Evolutionary conservation across 2,888 invertebrate genomes (phyloP).

Genomic region (Drosophila prostipennis): DNA sequence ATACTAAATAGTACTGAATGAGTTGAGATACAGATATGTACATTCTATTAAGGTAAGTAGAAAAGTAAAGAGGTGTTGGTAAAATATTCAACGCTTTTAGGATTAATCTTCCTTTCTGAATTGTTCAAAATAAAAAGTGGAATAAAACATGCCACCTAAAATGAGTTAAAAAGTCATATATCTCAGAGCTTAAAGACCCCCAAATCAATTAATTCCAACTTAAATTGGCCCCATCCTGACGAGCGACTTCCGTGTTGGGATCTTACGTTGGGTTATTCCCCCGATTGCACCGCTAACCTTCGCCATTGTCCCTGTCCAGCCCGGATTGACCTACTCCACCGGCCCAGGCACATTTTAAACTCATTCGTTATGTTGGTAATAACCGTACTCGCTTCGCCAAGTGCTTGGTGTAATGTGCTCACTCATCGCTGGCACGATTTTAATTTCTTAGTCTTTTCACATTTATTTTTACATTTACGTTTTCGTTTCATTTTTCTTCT

Average conservation of each 20-base stretch:
- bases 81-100: neutral
- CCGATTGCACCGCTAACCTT: conserved; percentile 54
- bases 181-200: neutral
- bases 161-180: neutral
- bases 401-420: conserved; percentile 69
- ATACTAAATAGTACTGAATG: too few relatives aligned
- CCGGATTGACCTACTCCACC: conserved; percentile 69
- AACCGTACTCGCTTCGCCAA: conserved; percentile 39
- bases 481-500: conserved; percentile 31
- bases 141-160: neutral
- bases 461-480: conserved; percentile 31
- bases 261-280: conserved; percentile 19
- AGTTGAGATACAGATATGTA: too few relatives aligned
- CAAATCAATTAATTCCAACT: conserved; percentile 2
- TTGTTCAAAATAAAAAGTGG: neutral
- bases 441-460: conserved; percentile 32
- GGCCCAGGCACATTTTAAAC: conserved; percentile 42
- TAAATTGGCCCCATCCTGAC: neutral
- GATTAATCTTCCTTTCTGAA: neutral
- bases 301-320: conserved; percentile 53
- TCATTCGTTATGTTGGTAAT: conserved; percentile 50
- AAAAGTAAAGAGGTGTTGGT: too few relatives aligned
- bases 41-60: too few relatives aligned
- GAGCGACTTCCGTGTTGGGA: conserved; percentile 9
- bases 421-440: conserved; percentile 73